phyloP scores from a whole-genome alignment of 2,113 vertebrate genomes.

The Pachyramphus minor region DNA sequence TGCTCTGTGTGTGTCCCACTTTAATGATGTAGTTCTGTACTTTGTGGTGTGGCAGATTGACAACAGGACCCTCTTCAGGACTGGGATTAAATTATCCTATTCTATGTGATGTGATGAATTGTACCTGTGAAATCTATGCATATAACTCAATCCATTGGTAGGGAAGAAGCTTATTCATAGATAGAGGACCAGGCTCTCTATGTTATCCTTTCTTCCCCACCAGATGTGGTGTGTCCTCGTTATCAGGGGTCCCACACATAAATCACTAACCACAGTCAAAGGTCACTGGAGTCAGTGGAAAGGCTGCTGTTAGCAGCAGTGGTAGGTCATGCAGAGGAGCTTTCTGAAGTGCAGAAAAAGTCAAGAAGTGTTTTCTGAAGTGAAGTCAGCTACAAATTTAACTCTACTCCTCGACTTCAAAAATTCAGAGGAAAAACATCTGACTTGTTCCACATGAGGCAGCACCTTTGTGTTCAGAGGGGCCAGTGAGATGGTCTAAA shows the following conservation, averaged over 20 bases:
- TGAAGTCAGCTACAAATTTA: background rate
- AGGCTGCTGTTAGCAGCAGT: background rate
- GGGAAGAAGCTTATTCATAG: background rate
- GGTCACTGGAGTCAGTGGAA: background rate
- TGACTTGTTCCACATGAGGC: background rate
- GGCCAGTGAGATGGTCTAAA: background rate
- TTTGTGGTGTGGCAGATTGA: background rate
- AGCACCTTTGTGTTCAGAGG: background rate
- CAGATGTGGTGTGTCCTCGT: background rate
- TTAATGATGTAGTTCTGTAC: background rate
- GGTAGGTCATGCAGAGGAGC: background rate
- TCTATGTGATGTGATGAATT: background rate
- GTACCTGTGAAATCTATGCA: background rate
- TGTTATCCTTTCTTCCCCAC: background rate
- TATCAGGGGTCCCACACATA: background rate
- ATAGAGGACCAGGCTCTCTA: background rate
- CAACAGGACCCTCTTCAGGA: background rate
- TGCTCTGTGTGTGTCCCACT: background rate
- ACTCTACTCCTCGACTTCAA: background rate
- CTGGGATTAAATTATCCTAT: background rate
- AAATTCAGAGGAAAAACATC: background rate
- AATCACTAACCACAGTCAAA: too few species aligned
- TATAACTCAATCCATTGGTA: background rate
- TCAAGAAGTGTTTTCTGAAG: background rate
- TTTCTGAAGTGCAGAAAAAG: background rate